Percentiles rank a stretch among this genome's conserved stretches.
Evolutionary conservation across 2,797 vertebrate genomes (phyloP).

Genomic region (Liasis olivaceus): DNA sequence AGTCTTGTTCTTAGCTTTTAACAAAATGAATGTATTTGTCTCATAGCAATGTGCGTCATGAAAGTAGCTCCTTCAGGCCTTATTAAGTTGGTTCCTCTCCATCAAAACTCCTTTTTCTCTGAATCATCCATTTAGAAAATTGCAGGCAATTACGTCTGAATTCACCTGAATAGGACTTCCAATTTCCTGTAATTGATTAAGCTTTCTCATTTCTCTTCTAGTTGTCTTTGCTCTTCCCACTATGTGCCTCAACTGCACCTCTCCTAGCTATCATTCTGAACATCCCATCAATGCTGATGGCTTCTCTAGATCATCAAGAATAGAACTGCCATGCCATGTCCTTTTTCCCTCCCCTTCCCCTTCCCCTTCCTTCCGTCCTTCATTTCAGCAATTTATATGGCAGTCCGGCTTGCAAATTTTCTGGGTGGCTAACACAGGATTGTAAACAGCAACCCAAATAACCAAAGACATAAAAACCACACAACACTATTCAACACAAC

Average conservation of each 20-base stretch:
- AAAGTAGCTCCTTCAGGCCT: background rate
- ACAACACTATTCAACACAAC: background rate
- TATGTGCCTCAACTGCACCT: background rate
- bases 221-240: background rate
- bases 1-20: background rate
- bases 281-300: background rate
- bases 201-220: background rate
- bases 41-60: background rate
- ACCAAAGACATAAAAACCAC: background rate
- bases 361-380: background rate
- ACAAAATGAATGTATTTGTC: background rate
- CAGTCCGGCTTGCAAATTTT: background rate
- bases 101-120: background rate
- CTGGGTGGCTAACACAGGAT: background rate
- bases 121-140: background rate
- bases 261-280: background rate
- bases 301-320: background rate
- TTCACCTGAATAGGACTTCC: background rate
- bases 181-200: background rate
- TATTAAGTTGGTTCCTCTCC: background rate
- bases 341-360: background rate
- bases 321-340: background rate
- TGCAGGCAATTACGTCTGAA: background rate
- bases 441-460: background rate
- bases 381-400: background rate